Percentiles rank a stretch among this genome's conserved stretches.
phyloP scores from a whole-genome alignment of 37 sponge, comb jelly and placozoan species.

The Halichondria panicea region DNA sequence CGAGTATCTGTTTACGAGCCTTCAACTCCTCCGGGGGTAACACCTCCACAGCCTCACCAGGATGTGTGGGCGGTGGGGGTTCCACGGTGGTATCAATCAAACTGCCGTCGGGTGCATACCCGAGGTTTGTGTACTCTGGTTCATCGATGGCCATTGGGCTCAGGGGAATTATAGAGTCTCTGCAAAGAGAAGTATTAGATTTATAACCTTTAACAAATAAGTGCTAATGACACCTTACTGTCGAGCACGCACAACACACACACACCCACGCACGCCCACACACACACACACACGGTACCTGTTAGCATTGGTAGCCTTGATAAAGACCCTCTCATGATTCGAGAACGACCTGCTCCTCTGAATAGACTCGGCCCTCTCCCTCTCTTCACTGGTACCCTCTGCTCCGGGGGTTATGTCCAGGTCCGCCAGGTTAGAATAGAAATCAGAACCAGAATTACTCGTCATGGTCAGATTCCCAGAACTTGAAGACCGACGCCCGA shows the following conservation, averaged over 20 bases:
- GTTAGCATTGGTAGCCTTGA: slow-evolving; percentile 5
- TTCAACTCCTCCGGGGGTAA: no score
- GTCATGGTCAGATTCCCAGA: slow-evolving; percentile 24
- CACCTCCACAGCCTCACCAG: neutral
- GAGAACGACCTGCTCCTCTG: slow-evolving; percentile 54
- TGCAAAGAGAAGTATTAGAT: neutral
- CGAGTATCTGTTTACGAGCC: no score
- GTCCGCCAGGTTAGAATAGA: slow-evolving; percentile 54
- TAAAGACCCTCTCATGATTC: slow-evolving; percentile 25
- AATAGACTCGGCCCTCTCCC: neutral
- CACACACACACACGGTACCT: slow-evolving; percentile 9
- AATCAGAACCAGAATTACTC: neutral
- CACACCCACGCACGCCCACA: slow-evolving; percentile 7
- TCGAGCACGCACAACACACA: neutral
- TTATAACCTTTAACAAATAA: no score
- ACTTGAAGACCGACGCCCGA: slow-evolving; percentile 12
- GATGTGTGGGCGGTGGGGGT: neutral
- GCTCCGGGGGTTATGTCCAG: neutral
- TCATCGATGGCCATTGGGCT: no score
- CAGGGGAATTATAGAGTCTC: slow-evolving; percentile 25
- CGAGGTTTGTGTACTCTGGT: slow-evolving; percentile 32
- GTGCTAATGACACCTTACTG: no score
- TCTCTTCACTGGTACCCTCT: neutral
- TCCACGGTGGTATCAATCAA: no score
- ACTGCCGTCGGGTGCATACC: slow-evolving; percentile 6